A percentile compares a stretch with the other conserved stretches of the same genome.
Conservation (phyloP, 2,113 vertebrate genomes). For the Aphyosemion australe region DNA sequence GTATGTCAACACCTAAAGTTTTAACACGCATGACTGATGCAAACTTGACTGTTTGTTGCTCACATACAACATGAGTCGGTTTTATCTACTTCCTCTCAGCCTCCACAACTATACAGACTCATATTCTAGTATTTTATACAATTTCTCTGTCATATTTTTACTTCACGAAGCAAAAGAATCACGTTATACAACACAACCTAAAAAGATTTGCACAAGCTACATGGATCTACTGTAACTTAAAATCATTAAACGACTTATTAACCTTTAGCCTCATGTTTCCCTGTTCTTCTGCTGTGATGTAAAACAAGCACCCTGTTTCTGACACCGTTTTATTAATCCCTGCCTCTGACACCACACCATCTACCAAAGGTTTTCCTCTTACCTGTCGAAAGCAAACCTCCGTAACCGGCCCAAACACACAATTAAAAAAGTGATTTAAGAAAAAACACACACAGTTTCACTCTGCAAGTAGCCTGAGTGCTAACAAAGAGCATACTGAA, state of each 20-base stretch:
- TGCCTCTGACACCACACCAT: neutral
- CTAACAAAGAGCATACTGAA: neutral
- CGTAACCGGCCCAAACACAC: neutral
- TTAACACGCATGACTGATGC: no score
- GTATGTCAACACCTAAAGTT: no score
- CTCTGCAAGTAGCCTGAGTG: neutral
- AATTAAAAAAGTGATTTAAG: neutral
- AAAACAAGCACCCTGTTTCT: no score
- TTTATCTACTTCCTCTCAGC: no score
- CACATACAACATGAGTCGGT: no score
- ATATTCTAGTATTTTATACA: no score
- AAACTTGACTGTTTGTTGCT: no score
- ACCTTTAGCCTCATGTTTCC: neutral
- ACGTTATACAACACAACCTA: no score
- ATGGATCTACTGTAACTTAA: neutral
- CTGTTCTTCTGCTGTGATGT: neutral
- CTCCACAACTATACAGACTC: no score
- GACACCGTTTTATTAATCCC: neutral
- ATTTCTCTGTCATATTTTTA: no score
- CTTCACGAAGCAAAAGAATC: no score
- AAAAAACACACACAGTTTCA: neutral
- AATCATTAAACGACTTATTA: neutral
- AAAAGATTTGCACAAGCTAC: neutral
- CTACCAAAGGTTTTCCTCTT: neutral
- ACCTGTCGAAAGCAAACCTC: conserved; percentile 4